Evolutionary conservation across 1,140 invertebrate species (phyloP).

Genomic region (Drosophila eugracilis): DNA sequence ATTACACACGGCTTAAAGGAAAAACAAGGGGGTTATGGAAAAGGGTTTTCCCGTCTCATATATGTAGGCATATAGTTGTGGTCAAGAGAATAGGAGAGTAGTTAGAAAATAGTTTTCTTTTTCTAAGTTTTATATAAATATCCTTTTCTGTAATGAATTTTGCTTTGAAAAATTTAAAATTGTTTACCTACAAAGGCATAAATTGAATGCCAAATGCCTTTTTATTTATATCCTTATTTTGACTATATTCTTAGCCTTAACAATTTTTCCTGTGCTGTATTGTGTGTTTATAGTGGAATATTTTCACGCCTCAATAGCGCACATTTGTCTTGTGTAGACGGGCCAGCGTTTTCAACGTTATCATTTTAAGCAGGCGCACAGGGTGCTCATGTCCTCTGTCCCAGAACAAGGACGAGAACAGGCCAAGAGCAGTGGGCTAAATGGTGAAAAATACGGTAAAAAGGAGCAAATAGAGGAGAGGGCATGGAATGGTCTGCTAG

Average conservation of each 20-base stretch:
- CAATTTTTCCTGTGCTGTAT: neutral
- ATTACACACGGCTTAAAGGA: conserved; percentile 68
- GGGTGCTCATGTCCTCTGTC: conserved; percentile 33
- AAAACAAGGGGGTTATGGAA: conserved; percentile 13
- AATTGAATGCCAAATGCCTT: too few relatives aligned
- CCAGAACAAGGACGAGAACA: conserved; percentile 43
- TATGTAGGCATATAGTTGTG: neutral
- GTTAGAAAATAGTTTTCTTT: too few relatives aligned
- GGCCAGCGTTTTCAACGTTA: conserved; percentile 73
- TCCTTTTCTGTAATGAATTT: too few relatives aligned
- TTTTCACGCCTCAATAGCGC: conserved; percentile 81
- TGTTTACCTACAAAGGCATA: too few relatives aligned
- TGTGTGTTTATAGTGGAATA: conserved; percentile 80
- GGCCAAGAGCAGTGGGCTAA: conserved; percentile 30
- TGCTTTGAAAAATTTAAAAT: too few relatives aligned
- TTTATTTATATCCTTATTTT: neutral
- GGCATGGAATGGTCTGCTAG: conserved; percentile 47
- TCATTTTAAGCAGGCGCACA: conserved; percentile 77
- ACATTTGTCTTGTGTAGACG: conserved; percentile 76
- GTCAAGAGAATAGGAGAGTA: neutral
- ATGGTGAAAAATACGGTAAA: neutral
- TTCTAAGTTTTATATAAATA: too few relatives aligned
- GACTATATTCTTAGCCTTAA: neutral
- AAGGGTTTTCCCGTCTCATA: neutral
- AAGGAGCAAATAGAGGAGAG: conserved; percentile 19